These are phyloP conservation scores for Cordilura impudica DNA, from an alignment of 2,888 invertebrate species.

Conservation along the genomic window DNA sequence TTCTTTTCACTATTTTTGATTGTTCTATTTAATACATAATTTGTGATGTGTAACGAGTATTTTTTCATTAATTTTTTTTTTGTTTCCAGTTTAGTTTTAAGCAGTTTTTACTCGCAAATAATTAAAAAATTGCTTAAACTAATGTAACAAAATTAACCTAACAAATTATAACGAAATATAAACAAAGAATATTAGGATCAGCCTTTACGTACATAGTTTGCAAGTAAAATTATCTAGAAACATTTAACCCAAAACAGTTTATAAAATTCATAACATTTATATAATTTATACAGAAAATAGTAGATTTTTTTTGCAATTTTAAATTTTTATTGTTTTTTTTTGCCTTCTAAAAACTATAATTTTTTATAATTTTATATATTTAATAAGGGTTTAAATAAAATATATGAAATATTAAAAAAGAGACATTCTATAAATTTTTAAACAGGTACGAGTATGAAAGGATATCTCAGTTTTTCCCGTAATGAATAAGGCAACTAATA, in stretches of 20 bases:
- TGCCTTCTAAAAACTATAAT: constrained; percentile 52
- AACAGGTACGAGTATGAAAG: not conserved
- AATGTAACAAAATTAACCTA: constrained; percentile 19
- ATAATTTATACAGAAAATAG: constrained; percentile 26
- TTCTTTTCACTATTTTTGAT: constrained; percentile 18
- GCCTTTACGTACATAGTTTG: constrained; percentile 53
- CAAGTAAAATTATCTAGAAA: constrained; percentile 46
- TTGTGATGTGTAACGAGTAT: constrained; percentile 62
- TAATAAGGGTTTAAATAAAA: constrained; percentile 60
- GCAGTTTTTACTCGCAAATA: constrained; percentile 50
- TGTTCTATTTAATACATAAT: constrained; percentile 42
- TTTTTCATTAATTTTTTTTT: constrained; percentile 33
- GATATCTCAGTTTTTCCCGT: not conserved
- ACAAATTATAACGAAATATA: constrained; percentile 22
- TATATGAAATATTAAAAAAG: constrained; percentile 55
- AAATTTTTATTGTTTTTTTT: constrained; percentile 33
- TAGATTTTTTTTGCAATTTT: constrained; percentile 48
- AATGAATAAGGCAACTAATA: too few relatives aligned
- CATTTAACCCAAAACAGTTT: constrained; percentile 43
- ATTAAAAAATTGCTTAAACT: constrained; percentile 42
- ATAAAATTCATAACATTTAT: constrained; percentile 44
- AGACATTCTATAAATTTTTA: not conserved
- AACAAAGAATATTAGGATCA: constrained; percentile 44
- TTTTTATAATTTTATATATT: constrained; percentile 61
- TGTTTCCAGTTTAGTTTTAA: constrained; percentile 48